Evolutionary conservation across 2,797 vertebrate species (phyloP).

Genomic region (Scolopax rusticola): DNA sequence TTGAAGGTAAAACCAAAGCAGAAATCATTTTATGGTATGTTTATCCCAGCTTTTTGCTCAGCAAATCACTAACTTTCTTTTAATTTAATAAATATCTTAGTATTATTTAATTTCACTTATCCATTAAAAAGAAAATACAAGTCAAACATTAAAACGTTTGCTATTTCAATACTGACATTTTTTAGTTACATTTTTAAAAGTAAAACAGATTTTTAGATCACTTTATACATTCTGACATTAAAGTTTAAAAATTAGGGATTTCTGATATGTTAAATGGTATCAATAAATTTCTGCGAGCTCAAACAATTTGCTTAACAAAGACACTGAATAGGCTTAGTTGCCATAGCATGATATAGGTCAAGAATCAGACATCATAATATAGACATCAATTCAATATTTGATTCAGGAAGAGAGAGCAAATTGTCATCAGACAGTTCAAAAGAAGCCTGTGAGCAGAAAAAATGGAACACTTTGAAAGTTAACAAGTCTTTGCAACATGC

Average conservation of each 20-base stretch:
- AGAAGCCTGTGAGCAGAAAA: background rate
- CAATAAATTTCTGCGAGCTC: background rate
- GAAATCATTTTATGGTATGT: background rate
- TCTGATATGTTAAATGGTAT: background rate
- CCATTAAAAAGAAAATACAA: constrained; percentile 4
- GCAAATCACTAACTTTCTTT: background rate
- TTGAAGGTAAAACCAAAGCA: background rate
- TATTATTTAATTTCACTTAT: background rate
- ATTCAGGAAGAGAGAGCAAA: background rate
- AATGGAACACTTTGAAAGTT: background rate
- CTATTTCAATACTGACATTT: background rate
- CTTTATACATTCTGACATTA: background rate
- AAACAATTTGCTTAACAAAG: background rate
- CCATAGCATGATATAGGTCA: background rate
- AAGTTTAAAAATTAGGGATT: background rate
- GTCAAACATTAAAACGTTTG: background rate
- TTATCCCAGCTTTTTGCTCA: background rate
- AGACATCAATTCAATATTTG: background rate
- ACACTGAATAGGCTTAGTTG: background rate
- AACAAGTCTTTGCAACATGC: background rate
- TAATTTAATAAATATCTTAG: background rate
- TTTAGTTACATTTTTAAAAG: background rate
- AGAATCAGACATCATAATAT: background rate
- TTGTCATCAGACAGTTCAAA: background rate
- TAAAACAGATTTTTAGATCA: background rate